These are phyloP conservation scores for Chauna torquata DNA, from an alignment of 2,113 vertebrate genomes.

Conservation along the genomic window DNA sequence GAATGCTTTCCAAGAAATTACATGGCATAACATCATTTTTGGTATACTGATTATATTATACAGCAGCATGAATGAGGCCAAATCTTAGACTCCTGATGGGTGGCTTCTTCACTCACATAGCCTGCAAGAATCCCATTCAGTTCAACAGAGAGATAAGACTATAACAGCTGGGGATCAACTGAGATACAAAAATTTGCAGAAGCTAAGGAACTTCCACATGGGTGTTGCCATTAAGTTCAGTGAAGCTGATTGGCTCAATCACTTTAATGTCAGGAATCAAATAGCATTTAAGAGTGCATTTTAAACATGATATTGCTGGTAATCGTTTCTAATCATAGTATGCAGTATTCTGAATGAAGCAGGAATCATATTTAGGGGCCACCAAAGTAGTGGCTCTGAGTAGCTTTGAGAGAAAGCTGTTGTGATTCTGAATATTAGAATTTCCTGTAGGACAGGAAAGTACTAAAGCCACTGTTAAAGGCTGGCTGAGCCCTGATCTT, in stretches of 20 bases:
- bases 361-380: background rate
- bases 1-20: slow-evolving; percentile 29
- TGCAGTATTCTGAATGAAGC: background rate
- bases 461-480: background rate
- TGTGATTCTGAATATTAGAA: background rate
- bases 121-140: background rate
- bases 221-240: background rate
- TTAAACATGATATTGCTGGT: background rate
- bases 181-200: background rate
- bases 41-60: background rate
- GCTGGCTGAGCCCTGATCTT: background rate
- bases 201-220: background rate
- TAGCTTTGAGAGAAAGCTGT: background rate
- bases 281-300: background rate
- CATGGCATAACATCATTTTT: background rate
- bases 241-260: background rate
- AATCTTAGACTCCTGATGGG: background rate
- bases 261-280: background rate
- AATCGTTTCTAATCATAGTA: background rate
- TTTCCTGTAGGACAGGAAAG: background rate
- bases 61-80: background rate
- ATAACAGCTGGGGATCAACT: background rate
- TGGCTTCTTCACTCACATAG: background rate
- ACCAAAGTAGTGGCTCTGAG: background rate
- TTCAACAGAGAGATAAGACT: background rate